Conservation (phyloP, 2,888 invertebrate genomes). For the Epinotia demarniana region DNA sequence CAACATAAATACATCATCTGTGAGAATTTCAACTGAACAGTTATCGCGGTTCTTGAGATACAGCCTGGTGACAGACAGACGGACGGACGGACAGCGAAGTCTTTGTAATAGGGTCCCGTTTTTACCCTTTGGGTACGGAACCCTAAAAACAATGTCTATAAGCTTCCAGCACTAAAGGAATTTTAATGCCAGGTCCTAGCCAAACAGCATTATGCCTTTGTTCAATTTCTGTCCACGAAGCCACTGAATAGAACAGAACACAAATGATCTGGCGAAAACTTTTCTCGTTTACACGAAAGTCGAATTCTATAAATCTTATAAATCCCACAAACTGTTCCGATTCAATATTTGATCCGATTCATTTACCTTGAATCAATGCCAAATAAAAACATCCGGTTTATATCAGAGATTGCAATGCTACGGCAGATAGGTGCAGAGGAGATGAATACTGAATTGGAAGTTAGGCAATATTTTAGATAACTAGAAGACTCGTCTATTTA, state of each 20-base stretch:
- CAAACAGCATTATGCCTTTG: constrained; percentile 18
- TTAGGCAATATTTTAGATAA: background rate
- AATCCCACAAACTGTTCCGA: constrained; percentile 33
- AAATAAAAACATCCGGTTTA: constrained; percentile 9
- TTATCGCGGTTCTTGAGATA: too few species aligned
- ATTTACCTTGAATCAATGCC: constrained; percentile 29
- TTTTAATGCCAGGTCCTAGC: constrained; percentile 12
- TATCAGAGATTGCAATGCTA: background rate
- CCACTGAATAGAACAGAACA: constrained; percentile 35
- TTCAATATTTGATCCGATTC: constrained; percentile 33
- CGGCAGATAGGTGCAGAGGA: background rate
- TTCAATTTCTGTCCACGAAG: constrained; percentile 19
- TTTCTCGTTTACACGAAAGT: constrained; percentile 42
- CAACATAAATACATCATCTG: too few species aligned
- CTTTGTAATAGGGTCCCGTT: too few species aligned
- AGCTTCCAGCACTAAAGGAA: background rate
- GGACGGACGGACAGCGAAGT: too few species aligned
- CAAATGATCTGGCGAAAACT: constrained; percentile 32
- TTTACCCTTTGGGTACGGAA: too few species aligned
- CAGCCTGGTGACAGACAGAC: too few species aligned
- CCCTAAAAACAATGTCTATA: constrained; percentile 1
- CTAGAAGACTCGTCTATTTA: background rate
- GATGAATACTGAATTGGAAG: background rate
- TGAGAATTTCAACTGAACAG: too few species aligned
- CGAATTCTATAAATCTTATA: constrained; percentile 35